A percentile compares a stretch with the other conserved stretches of the same genome.
Conservation (phyloP, 2,888 invertebrate species). For the Sinohyriopsis cumingii region DNA sequence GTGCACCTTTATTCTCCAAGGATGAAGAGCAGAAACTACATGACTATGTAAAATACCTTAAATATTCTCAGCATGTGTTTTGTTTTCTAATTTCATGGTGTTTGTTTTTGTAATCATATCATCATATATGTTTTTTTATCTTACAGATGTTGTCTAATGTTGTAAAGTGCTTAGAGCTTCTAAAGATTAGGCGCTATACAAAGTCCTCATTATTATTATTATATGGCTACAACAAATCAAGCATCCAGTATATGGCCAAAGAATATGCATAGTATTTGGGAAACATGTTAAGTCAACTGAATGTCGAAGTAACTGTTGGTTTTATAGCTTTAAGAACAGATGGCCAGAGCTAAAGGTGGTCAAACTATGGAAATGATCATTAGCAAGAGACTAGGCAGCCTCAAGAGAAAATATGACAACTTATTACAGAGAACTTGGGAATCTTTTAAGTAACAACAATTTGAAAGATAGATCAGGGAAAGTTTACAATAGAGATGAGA, state of each 20-base stretch:
- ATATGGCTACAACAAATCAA: conserved; percentile 4
- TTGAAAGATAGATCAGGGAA: background rate
- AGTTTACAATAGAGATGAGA: conserved; percentile 17
- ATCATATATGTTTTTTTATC: no score
- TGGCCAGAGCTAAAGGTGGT: conserved; percentile 9
- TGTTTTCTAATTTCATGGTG: no score
- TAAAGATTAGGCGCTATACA: no score
- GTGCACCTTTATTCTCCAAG: background rate
- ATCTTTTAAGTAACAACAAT: conserved; percentile 5
- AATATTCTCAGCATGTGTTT: no score
- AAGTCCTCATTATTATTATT: no score
- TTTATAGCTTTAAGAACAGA: conserved; percentile 4
- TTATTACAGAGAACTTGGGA: conserved; percentile 9
- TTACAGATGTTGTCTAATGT: no score
- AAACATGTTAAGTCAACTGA: background rate
- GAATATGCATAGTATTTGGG: background rate
- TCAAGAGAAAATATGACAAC: conserved; percentile 8
- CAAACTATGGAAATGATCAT: conserved; percentile 2
- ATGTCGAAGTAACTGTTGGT: conserved; percentile 4
- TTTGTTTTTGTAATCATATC: no score
- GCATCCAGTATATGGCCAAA: conserved; percentile 1
- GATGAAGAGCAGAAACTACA: conserved; percentile 3
- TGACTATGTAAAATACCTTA: background rate
- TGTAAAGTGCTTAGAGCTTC: no score
- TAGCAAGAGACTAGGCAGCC: conserved; percentile 4